Evolutionary conservation across 2,113 vertebrate species (phyloP), one percentile per base, ranked within the genome.

Genomic region (Silurus meridionalis): DNA sequence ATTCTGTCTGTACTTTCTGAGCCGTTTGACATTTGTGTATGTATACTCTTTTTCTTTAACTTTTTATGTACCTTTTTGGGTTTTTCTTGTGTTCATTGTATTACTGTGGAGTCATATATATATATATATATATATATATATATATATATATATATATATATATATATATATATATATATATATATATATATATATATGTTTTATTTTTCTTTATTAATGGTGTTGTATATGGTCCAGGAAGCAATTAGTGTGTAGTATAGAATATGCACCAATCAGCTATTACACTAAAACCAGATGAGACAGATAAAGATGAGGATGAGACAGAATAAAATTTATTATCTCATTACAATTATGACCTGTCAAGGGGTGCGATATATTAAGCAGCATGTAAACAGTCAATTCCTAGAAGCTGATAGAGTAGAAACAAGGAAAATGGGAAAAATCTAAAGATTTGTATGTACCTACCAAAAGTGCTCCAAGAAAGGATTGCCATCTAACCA

Each of bases 1-100:
- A 66, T 83, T 69, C 74, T 82, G 85, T 83, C 79, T 82, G 83
- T 82, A 85, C 37, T 15, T 87, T 55, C 67, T 87, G 86, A 85
- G 83, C 71, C 88, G 84, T 84, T 66, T 66, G 61, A 48, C 21
- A 5, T 2, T 14, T 11, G 55, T 80, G 25, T 58, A 1, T 60
- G 14, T 28, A 8, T 60, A 11, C 17, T 80, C 28, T 23, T 80
- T 37, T 58, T 79, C 77, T 5, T 37, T 80, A 60, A 80, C 28
- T 48, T 55, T 69, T 66, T 13, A 55, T 53, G 37, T 37, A 37
- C 11, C 74, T 53, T 37, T 37, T 37, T 5, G 0, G 28, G 28
- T 37, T 37, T 50, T 74, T 15, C 52, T 50, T 52, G 60, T 80
- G 61, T 57, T 85, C 61, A 67, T 37, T 79, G 84, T 80, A 58